Evolutionary conservation across 2,888 invertebrate species (phyloP).

Genomic region (Stenchaetothrips biformis): DNA sequence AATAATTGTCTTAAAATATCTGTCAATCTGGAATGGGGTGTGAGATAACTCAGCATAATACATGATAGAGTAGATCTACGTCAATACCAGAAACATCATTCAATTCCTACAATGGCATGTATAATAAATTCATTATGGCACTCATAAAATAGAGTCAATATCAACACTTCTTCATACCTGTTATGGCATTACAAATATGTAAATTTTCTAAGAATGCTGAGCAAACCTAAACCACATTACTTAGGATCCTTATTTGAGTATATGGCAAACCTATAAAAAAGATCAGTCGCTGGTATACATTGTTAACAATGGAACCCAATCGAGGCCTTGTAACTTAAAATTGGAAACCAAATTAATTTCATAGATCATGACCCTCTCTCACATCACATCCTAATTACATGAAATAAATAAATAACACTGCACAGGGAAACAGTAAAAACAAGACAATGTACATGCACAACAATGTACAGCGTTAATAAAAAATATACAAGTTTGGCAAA

Average conservation of each 20-base stretch:
- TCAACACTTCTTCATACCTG: not conserved
- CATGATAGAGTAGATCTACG: no score
- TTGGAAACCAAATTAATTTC: no score
- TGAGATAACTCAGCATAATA: no score
- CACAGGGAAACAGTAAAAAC: not conserved
- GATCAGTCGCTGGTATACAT: no score
- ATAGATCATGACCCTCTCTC: no score
- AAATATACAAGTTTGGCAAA: not conserved
- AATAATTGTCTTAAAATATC: not conserved
- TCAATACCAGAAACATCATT: no score
- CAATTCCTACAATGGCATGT: not conserved
- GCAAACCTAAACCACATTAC: not conserved
- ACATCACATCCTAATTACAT: not conserved
- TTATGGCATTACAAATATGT: not conserved
- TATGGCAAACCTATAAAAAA: no score
- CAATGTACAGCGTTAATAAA: not conserved
- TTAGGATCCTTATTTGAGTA: no score
- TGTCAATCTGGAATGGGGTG: not conserved
- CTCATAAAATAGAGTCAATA: not conserved
- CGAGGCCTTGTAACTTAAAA: no score
- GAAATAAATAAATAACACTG: conserved; percentile 1
- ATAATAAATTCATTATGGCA: not conserved
- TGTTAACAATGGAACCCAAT: no score
- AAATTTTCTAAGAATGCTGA: not conserved
- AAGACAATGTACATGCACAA: not conserved